Conservation (phyloP, 1,140 invertebrate genomes). For the Armadillidium nasatum region DNA sequence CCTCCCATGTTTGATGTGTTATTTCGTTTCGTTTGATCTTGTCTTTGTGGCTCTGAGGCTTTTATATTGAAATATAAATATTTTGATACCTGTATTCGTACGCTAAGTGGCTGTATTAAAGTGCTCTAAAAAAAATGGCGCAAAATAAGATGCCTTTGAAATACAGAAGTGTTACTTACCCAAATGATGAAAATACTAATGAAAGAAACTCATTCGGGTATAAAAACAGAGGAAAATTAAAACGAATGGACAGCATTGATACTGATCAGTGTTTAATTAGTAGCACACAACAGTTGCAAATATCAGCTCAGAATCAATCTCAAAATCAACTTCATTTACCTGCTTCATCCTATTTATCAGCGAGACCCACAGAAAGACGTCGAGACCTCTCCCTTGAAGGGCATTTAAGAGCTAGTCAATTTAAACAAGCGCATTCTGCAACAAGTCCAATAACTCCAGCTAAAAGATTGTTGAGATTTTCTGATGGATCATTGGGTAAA, state of each 20-base stretch:
- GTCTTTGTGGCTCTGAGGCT: not conserved
- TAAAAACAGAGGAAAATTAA: not conserved
- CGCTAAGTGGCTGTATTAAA: not conserved
- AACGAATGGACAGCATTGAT: constrained; percentile 1
- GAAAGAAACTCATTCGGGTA: not conserved
- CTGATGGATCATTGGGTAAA: constrained; percentile 16
- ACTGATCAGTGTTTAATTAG: not conserved
- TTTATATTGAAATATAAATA: not conserved
- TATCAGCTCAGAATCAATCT: not conserved
- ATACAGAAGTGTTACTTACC: not conserved
- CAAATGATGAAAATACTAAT: not conserved
- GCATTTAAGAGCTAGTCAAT: constrained; percentile 16
- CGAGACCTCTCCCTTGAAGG: constrained; percentile 26
- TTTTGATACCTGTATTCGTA: not conserved
- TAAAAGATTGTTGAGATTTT: constrained; percentile 21
- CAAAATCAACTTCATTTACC: constrained; percentile 1
- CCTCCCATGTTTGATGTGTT: not conserved
- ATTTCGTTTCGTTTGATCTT: not conserved
- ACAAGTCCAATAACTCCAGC: constrained; percentile 18
- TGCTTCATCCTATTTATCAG: not conserved
- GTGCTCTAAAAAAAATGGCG: not conserved
- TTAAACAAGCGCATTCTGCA: constrained; percentile 26
- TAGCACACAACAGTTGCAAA: not conserved
- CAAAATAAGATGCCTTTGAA: not conserved
- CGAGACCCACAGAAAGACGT: not conserved